Evolutionary conservation across 2,797 vertebrate genomes (phyloP).

Genomic region (Peromyscus attwateri): DNA sequence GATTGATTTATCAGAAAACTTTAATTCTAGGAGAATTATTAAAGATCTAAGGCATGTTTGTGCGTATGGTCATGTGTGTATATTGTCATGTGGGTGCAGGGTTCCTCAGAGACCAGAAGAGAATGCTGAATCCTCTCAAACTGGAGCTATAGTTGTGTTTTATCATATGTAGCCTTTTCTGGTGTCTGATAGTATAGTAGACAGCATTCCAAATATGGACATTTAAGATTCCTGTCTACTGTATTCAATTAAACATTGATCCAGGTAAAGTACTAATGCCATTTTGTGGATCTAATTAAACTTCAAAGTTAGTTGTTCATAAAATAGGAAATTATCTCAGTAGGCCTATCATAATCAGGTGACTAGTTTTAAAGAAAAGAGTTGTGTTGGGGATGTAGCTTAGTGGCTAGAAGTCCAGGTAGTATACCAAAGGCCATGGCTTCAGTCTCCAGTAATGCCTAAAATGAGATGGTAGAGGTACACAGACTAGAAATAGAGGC

Average conservation of each 20-base stretch:
- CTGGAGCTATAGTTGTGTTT: not conserved
- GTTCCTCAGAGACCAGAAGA: not conserved
- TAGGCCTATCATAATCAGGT: not conserved
- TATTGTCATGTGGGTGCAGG: not conserved
- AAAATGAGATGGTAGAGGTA: not conserved
- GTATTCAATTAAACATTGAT: slow-evolving; percentile 42
- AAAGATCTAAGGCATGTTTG: not conserved
- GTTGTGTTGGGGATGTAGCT: not conserved
- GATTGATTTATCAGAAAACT: not conserved
- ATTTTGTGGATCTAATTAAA: slow-evolving; percentile 49
- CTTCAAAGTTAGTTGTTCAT: not conserved
- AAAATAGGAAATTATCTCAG: not conserved
- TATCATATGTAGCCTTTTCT: not conserved
- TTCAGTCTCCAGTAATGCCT: not conserved
- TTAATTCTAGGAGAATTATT: not conserved
- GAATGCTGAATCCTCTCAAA: not conserved
- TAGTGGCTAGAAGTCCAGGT: not conserved
- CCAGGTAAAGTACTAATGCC: not conserved
- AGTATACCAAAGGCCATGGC: not conserved
- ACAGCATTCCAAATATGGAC: not conserved
- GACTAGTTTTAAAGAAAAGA: not conserved
- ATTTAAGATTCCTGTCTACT: not conserved
- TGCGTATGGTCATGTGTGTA: not conserved
- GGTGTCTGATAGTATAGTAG: not conserved
- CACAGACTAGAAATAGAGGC: not conserved